Evolutionary conservation across 1,140 invertebrate genomes (phyloP), one percentile per base, ranked within the genome.

Genomic region (Drosophila asahinai): DNA sequence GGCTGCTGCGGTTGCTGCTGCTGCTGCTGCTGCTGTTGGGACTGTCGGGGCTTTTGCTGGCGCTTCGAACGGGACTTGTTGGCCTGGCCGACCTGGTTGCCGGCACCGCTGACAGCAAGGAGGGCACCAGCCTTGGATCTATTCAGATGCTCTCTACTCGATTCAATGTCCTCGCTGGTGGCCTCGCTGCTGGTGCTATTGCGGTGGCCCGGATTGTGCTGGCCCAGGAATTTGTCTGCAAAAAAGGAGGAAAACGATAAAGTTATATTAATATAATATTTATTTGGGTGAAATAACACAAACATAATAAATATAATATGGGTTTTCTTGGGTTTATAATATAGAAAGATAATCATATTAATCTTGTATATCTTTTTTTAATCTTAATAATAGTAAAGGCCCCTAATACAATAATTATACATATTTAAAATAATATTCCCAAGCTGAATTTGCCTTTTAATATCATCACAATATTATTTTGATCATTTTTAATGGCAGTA

Each of bases 161-260:
- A 92, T 27, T 80, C 79, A 6, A 84, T 82, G 55, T 92, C 91
- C 71, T 92, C 89, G 78, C 89, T 91, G 63, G 92, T 81, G n/a
- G 82, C 72, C 64, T 92, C 92, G 61, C 92, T 93, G 55, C 91
- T 83, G 60, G 90, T 92, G 75, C 92, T 93, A 48, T 93, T 93
- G 22, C 92, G 86, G 72, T 93, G 92, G 0, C 75, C 78, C 3
- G 80, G 71, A 81, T 92, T 92, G 75, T 92, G 91, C 55, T 80
- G 83, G 47, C 78, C 73, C 62, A 87, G 55, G 38, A 76, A 81
- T 76, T 92, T 92, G 62, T 92, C 91, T 92, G 66, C 11, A 89
- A 89, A 2, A 11, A 54, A 47, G 9, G 2, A 48, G 55, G 3
- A 59, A 42, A 42, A n/a, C 2, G 2, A 25, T 3, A 9, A 51